Percentiles rank a stretch among this genome's conserved stretches.
phyloP scores from a whole-genome alignment of 2,888 invertebrate genomes.

The Acleris sparsana region DNA sequence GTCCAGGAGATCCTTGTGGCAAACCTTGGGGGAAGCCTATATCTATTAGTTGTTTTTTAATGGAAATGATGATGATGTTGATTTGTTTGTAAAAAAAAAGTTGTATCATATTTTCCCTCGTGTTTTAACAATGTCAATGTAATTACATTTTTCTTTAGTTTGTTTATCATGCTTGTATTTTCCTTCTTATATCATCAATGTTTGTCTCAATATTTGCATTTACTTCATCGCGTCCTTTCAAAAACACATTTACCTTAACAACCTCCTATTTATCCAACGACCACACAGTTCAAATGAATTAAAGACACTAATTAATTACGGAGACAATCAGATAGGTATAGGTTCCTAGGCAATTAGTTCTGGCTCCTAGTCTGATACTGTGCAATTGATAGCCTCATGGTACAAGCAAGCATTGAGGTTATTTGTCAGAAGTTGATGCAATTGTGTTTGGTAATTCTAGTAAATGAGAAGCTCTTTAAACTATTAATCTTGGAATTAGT shows the following conservation, averaged over 20 bases:
- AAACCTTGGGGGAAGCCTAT: no score
- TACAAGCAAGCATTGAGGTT: constrained; percentile 23
- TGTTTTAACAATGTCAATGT: not conserved
- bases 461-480: constrained; percentile 9
- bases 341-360: constrained; percentile 65
- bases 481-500: constrained; percentile 14
- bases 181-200: no score
- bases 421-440: constrained; percentile 34
- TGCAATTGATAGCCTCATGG: constrained; percentile 36
- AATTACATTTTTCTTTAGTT: not conserved
- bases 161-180: no score
- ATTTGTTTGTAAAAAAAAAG: no score
- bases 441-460: constrained; percentile 29
- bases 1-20: no score
- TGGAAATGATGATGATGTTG: no score
- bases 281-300: constrained; percentile 71
- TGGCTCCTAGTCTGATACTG: constrained; percentile 40
- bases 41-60: no score
- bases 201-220: no score
- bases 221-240: no score
- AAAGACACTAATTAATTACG: constrained; percentile 77
- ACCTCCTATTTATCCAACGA: constrained; percentile 45
- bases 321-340: constrained; percentile 59
- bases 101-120: not conserved
- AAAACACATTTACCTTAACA: constrained; percentile 2